Base-by-base conservation (phyloP, 1,140 invertebrate genomes). In the Caligus rogercresseyi region DNA sequence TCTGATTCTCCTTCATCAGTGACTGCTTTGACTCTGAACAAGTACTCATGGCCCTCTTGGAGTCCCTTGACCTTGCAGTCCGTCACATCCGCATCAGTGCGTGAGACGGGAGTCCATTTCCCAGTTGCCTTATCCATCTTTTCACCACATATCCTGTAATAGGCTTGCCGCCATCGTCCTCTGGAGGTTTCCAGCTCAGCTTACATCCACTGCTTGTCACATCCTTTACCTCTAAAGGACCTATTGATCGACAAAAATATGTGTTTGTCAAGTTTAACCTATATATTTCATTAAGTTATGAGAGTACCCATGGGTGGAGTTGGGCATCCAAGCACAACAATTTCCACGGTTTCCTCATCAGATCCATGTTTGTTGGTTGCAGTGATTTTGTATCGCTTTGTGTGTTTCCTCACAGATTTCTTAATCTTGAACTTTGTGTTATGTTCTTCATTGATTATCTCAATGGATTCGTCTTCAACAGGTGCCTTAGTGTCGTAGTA, bases 1-100 rank as follows among this genome's bases (percentile, higher is more conserved):
- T 98, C 93, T 20, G 91, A 94, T 75, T 94, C 90, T 2, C 95
- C 96, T 76, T 98, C 91, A 57, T 92, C 88, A 70, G 98, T 99
- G 53, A 97, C 80, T n/a, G 95, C 94, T 71, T 87, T 93, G 0
- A 98, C 92, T 66, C 93, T 80, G 78, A 97, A 98, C 73, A 93
- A 83, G 74, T 98, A 98, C 69, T 92, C 86, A 71, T 95, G 89
- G 19, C 89, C 90, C 72, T 92, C 89, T 69, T 86, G 83, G 53
- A 97, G 78, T 54, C 90, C 91, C 70, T 87, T 88, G 25, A 97
- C 81, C 67, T 93, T 87, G 79, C 89, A 83, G 74, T 91, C 87
- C 0, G 87, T 84, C 68, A 89, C 86, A 67, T 70, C 63, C 1
- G 65, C 52, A 31, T 69, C 69, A 7, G 85, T 83, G 57, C 89